phyloP scores from a whole-genome alignment of 2,797 vertebrate genomes.

The Microcaecilia unicolor region DNA sequence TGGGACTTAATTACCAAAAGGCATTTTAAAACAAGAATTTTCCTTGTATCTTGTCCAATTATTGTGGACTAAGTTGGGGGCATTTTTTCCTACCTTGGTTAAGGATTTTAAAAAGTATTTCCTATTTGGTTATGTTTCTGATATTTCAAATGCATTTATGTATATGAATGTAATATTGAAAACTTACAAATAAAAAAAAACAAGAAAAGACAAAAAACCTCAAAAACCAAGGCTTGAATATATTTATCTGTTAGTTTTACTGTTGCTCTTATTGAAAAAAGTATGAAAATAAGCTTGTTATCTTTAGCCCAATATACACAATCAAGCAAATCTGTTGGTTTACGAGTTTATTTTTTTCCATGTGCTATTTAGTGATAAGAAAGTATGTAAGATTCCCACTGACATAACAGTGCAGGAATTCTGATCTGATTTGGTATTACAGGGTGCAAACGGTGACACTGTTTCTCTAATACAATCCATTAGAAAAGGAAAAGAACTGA shows the following conservation, averaged over 20 bases:
- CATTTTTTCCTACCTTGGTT: too few species aligned
- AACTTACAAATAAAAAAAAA: too few species aligned
- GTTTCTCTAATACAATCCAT: constrained; percentile 52
- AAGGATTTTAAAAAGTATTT: too few species aligned
- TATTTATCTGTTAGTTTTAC: constrained; percentile 60
- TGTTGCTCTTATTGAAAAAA: constrained; percentile 33
- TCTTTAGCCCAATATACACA: constrained; percentile 63
- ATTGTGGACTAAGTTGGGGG: too few species aligned
- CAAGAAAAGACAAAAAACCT: constrained; percentile 16
- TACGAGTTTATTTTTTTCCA: constrained; percentile 59
- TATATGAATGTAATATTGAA: too few species aligned
- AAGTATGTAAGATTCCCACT: constrained; percentile 47
- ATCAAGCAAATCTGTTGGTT: constrained; percentile 59
- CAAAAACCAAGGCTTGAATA: constrained; percentile 44
- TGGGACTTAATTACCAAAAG: constrained; percentile 42
- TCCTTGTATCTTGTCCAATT: too few species aligned
- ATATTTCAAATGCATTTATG: too few species aligned
- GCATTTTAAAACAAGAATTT: constrained; percentile 46
- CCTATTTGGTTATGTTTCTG: too few species aligned
- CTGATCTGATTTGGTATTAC: constrained; percentile 63
- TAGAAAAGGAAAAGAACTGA: constrained; percentile 39
- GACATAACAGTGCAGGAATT: constrained; percentile 65
- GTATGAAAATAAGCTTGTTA: constrained; percentile 62
- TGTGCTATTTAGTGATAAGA: constrained; percentile 68
- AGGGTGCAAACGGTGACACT: constrained; percentile 56